Evolutionary conservation across 2,113 vertebrate genomes (phyloP).

Genomic region (Hystrix brachyura): DNA sequence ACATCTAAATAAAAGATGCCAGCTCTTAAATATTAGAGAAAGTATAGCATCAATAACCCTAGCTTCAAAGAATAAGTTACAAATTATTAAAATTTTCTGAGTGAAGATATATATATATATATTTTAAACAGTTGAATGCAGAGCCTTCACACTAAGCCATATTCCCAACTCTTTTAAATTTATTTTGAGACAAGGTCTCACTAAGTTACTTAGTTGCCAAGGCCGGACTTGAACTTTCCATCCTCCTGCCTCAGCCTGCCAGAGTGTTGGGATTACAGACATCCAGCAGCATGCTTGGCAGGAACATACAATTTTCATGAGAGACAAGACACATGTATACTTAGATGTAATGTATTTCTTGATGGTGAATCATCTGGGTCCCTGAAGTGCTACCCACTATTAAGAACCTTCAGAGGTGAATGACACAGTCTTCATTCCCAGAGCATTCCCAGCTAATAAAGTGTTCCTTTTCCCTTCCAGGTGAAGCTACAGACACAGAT

Average conservation of each 20-base stretch:
- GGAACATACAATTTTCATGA: not conserved
- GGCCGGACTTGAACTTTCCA: not conserved
- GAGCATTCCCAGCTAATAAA: not conserved
- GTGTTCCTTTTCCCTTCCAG: not conserved
- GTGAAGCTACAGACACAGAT: not conserved
- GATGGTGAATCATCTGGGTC: not conserved
- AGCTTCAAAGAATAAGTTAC: not conserved
- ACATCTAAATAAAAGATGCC: not conserved
- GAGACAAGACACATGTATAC: not conserved
- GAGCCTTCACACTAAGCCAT: not conserved
- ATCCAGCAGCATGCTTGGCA: not conserved
- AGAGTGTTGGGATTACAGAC: not conserved
- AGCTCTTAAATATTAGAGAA: not conserved
- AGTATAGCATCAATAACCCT: too few relatives aligned
- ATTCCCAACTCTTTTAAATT: not conserved
- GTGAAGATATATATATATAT: not conserved
- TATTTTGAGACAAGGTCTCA: not conserved
- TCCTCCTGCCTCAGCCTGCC: not conserved
- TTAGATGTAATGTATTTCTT: not conserved
- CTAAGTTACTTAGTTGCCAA: not conserved
- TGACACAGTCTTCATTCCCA: not conserved
- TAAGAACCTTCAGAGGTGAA: not conserved
- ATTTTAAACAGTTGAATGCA: not conserved
- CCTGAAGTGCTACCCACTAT: not conserved
- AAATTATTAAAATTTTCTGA: not conserved